Percentiles rank a stretch among this genome's conserved stretches.
These are phyloP conservation scores for Cyprinodon tularosa DNA, from an alignment of 2,113 vertebrate species.

Conservation along the genomic window DNA sequence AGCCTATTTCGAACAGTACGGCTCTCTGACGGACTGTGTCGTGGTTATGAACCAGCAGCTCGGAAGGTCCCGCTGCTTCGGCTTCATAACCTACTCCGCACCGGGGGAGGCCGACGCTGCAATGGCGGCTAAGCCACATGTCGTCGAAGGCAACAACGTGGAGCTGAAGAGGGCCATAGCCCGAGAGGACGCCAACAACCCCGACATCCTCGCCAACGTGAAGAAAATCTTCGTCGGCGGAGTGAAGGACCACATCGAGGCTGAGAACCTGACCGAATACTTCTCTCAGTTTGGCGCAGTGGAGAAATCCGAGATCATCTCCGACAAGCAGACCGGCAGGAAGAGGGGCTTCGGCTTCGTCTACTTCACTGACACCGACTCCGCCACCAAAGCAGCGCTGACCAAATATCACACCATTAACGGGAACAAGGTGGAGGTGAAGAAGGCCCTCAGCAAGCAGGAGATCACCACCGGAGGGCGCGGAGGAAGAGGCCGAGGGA, in stretches of 20 bases:
- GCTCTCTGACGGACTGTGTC: conserved; percentile 74
- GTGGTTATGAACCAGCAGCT: conserved; percentile 74
- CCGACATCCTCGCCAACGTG: conserved; percentile 94
- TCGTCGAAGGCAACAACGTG: conserved; percentile 91
- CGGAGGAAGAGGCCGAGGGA: conserved; percentile 81
- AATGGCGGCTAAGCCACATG: conserved; percentile 93
- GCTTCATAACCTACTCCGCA: conserved; percentile 93
- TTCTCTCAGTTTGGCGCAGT: conserved; percentile 93
- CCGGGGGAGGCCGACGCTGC: conserved; percentile 93
- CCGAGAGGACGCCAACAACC: conserved; percentile 89
- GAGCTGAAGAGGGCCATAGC: conserved; percentile 93
- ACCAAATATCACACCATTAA: conserved; percentile 92
- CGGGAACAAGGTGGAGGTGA: conserved; percentile 92
- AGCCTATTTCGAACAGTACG: conserved; percentile 91
- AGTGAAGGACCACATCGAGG: conserved; percentile 91
- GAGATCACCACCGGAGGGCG: conserved; percentile 80
- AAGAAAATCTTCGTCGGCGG: conserved; percentile 99
- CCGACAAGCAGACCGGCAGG: conserved; percentile 94
- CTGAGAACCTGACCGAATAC: conserved; percentile 88
- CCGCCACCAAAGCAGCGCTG: conserved; percentile 92
- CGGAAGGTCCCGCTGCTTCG: conserved; percentile 89
- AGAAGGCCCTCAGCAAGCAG: conserved; percentile 92
- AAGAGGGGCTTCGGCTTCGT: conserved; percentile 97
- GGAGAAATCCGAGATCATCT: conserved; percentile 95
- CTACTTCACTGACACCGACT: conserved; percentile 92